Conservation (phyloP, 1,140 invertebrate species). For the Trinorchestia longiramus region DNA sequence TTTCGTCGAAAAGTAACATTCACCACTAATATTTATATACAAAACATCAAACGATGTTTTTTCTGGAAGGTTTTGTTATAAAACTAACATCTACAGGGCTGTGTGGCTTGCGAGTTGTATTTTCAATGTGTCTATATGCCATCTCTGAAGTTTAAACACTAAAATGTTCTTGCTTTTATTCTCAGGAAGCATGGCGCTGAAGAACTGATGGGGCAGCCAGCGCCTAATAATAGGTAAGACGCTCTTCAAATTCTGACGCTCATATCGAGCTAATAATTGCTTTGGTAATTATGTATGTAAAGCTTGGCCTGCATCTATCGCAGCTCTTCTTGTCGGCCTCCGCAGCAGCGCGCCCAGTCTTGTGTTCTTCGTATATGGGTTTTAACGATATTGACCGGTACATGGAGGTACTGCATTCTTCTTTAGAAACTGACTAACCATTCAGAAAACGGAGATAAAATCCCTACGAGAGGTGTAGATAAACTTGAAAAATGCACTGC, state of each 20-base stretch:
- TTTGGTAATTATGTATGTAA: not conserved
- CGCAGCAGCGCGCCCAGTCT: not conserved
- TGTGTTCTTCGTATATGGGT: not conserved
- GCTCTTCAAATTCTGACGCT: not conserved
- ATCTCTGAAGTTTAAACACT: not conserved
- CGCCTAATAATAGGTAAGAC: slow-evolving; percentile 28
- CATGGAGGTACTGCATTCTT: not conserved
- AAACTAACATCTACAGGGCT: not conserved
- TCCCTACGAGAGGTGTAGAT: not conserved
- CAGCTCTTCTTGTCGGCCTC: not conserved
- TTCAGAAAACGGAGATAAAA: not conserved
- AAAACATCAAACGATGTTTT: not conserved
- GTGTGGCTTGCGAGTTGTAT: not conserved
- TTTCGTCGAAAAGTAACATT: not conserved
- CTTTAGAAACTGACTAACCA: not conserved
- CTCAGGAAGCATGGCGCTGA: slow-evolving; percentile 45
- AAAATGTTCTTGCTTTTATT: not conserved
- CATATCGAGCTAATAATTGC: not conserved
- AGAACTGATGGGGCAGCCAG: slow-evolving; percentile 27
- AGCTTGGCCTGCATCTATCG: not conserved
- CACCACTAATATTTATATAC: not conserved
- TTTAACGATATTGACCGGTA: not conserved
- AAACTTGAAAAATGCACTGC: not conserved
- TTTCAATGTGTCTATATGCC: not conserved
- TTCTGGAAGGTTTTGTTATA: not conserved